These are phyloP conservation scores for Aeoliscus strigatus DNA, from an alignment of 2,797 vertebrate species.

Conservation along the genomic window DNA sequence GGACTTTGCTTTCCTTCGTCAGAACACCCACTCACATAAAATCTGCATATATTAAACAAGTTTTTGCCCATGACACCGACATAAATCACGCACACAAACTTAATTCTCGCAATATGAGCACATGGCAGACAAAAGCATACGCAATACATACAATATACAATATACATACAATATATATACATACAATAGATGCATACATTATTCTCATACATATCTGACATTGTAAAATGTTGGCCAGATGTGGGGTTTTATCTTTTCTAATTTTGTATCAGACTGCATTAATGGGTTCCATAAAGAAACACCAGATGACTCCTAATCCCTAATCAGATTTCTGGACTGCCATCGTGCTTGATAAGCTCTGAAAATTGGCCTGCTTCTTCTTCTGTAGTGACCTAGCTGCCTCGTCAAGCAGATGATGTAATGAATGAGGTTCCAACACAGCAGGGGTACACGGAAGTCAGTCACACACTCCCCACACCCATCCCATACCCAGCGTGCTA, in stretches of 20 bases:
- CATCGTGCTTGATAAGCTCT: conserved; percentile 42
- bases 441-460: conserved; percentile 16
- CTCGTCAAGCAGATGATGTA: conserved; percentile 51
- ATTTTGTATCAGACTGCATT: neutral
- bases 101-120: neutral
- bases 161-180: neutral
- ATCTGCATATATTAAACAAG: neutral
- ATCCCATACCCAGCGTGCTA: conserved; percentile 34
- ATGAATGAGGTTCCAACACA: conserved; percentile 24
- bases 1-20: neutral
- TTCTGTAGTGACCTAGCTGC: conserved; percentile 47
- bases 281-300: conserved; percentile 12
- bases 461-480: conserved; percentile 4
- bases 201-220: no score
- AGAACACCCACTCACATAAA: neutral
- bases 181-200: no score
- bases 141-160: neutral
- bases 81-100: neutral
- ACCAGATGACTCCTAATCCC: conserved; percentile 35
- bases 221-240: no score
- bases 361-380: conserved; percentile 39
- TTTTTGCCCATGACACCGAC: neutral
- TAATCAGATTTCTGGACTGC: conserved; percentile 32
- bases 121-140: no score
- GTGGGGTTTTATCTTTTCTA: neutral